Evolutionary conservation across 2,888 invertebrate species (phyloP).

Genomic region (Drosophila sordidapex): DNA sequence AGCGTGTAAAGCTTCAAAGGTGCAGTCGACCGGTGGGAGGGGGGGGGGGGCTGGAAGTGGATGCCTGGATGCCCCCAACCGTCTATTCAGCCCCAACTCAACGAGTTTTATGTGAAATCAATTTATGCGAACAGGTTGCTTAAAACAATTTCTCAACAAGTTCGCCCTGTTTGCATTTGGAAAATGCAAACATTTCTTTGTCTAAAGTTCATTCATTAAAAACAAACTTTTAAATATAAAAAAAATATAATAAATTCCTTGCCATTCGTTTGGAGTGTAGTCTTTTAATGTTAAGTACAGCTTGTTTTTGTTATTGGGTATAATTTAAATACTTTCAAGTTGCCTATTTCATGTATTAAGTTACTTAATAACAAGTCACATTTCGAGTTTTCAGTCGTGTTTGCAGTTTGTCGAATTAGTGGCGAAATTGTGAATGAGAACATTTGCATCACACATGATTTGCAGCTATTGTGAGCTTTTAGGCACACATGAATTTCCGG

Average conservation of each 20-base stretch:
- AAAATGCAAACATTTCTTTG: not conserved
- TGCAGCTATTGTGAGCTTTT: constrained; percentile 23
- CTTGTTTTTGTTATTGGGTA: not conserved
- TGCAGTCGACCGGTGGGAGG: constrained; percentile 6
- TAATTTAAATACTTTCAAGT: not conserved
- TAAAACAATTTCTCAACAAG: constrained; percentile 29
- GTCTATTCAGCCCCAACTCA: not conserved
- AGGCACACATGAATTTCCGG: constrained; percentile 35
- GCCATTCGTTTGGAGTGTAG: not conserved
- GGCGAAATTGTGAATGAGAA: constrained; percentile 28
- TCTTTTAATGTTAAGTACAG: not conserved
- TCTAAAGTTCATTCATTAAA: not conserved
- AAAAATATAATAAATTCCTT: not conserved
- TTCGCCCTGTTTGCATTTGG: constrained; percentile 11
- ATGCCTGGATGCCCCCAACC: not conserved
- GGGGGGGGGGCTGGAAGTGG: constrained; percentile 6
- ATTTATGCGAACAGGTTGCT: constrained; percentile 52
- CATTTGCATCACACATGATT: constrained; percentile 15
- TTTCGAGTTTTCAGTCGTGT: no score
- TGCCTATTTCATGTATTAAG: not conserved
- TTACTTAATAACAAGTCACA: not conserved
- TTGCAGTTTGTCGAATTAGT: not conserved
- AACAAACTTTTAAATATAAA: not conserved
- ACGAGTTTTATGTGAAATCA: constrained; percentile 71
- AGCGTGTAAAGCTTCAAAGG: constrained; percentile 53